phyloP scores from a whole-genome alignment of 2,888 invertebrate genomes.

The Nymphalis polychloros region DNA sequence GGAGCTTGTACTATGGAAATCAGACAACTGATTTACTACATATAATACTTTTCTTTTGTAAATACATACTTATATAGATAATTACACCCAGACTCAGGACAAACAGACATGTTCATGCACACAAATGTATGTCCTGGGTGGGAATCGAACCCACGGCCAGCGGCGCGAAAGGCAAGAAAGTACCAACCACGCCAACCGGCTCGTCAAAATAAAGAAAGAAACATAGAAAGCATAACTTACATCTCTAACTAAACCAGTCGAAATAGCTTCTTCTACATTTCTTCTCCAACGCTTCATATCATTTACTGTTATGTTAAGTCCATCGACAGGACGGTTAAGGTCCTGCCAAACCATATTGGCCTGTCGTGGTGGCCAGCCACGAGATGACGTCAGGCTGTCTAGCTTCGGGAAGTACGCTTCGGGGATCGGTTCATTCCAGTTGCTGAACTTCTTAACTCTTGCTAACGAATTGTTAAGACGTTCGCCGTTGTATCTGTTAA shows the following conservation, averaged over 20 bases:
- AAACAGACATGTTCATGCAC: no score
- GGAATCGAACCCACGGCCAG: no score
- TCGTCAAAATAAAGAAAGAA: no score
- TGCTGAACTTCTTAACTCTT: slow-evolving; percentile 84
- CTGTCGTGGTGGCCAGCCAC: slow-evolving; percentile 88
- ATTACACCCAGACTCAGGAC: no score
- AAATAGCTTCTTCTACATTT: slow-evolving; percentile 87
- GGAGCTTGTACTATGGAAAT: no score
- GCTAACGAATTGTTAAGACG: slow-evolving; percentile 86
- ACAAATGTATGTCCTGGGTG: no score
- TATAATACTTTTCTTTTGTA: no score
- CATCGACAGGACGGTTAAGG: slow-evolving; percentile 84
- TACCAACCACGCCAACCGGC: no score
- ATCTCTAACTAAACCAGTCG: slow-evolving; percentile 84
- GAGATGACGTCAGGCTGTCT: slow-evolving; percentile 85
- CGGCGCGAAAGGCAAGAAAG: no score
- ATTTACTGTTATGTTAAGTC: slow-evolving; percentile 81
- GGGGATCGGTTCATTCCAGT: slow-evolving; percentile 85
- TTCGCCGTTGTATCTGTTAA: slow-evolving; percentile 86
- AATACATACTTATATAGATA: no score
- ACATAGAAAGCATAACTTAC: slow-evolving; percentile 59
- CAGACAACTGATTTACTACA: no score
- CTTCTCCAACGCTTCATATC: slow-evolving; percentile 89
- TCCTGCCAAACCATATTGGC: slow-evolving; percentile 83
- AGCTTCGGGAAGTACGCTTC: slow-evolving; percentile 93